Evolutionary conservation across 1,140 invertebrate genomes (phyloP), one percentile per base, ranked within the genome.

Genomic region (Leptestheria dahalacensis): DNA sequence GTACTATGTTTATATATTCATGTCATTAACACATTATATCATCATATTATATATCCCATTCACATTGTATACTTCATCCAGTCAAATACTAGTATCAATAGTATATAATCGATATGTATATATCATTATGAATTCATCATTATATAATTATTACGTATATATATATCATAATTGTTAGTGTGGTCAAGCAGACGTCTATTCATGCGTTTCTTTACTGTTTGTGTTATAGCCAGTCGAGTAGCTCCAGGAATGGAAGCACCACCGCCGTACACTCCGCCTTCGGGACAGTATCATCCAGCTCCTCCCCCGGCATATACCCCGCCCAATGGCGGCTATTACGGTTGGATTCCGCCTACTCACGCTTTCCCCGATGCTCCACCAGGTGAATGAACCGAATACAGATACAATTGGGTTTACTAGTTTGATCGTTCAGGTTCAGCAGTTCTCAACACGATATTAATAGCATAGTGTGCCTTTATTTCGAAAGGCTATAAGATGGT

Each of bases 301-400:
- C 88, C 89, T 33, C 91, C 92, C 41, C 89, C 91, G 47, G 88
- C 90, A 4, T 97, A 96, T 71, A 78, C 81, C 55, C 83, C 86
- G 53, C 85, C 79, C 59, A 23, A 15, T 29, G 58, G 82, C 72
- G 88, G 87, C 48, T 91, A 91, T 68, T 95, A 94, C 70, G 91
- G 90, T 46, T 97, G 93, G 89, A 79, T 60, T 56, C 91, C 92
- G 24, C 90, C 90, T 3, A 84, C 83, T 56, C 73, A 80, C 62
- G 81, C 80, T 50, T 87, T 86, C 67, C 82, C 83, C 9, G 74
- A 78, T 59, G 69, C 75, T 47, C 84, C 85, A 46, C 82, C 83
- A 71, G 75, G 82, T 84, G 74, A 70, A n/a, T n/a, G n/a, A n/a
- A n/a, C n/a, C n/a, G n/a, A n/a, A n/a, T n/a, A n/a, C n/a, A n/a